phyloP scores from a whole-genome alignment of 2,113 vertebrate genomes.

The Tachuris rubrigastra region DNA sequence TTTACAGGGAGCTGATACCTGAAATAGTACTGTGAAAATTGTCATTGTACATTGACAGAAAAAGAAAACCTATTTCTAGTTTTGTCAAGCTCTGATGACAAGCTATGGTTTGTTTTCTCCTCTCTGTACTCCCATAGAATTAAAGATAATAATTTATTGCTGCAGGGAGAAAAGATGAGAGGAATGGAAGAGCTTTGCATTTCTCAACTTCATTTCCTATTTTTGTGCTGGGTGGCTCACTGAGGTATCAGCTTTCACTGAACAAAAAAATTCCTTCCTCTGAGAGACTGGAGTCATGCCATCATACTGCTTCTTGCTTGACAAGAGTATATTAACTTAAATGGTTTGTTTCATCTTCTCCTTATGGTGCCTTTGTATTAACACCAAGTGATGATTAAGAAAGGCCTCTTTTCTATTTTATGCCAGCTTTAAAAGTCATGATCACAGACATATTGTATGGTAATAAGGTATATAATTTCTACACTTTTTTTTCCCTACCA shows the following conservation, averaged over 20 bases:
- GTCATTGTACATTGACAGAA: neutral
- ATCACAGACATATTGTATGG: constrained; percentile 5
- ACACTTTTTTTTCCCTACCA: neutral
- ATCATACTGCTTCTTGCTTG: constrained; percentile 18
- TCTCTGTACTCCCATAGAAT: neutral
- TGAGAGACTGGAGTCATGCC: constrained; percentile 12
- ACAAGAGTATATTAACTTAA: constrained; percentile 43
- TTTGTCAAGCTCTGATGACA: neutral
- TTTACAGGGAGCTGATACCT: neutral
- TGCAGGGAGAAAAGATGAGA: neutral
- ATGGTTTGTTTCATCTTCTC: constrained; percentile 43
- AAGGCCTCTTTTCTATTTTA: neutral
- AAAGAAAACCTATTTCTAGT: neutral
- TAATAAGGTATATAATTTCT: neutral
- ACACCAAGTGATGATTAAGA: neutral
- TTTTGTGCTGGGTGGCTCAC: neutral
- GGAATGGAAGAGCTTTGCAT: neutral
- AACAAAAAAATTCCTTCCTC: constrained; percentile 21
- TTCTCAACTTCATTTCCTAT: constrained; percentile 17
- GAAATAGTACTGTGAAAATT: neutral
- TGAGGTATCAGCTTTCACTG: constrained; percentile 5
- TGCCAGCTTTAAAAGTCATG: constrained; percentile 1
- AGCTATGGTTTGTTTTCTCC: neutral
- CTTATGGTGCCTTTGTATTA: constrained; percentile 40
- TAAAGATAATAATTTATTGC: neutral